These are phyloP conservation scores for Myzus persicae DNA, from an alignment of 1,140 invertebrate species.

Conservation along the genomic window DNA sequence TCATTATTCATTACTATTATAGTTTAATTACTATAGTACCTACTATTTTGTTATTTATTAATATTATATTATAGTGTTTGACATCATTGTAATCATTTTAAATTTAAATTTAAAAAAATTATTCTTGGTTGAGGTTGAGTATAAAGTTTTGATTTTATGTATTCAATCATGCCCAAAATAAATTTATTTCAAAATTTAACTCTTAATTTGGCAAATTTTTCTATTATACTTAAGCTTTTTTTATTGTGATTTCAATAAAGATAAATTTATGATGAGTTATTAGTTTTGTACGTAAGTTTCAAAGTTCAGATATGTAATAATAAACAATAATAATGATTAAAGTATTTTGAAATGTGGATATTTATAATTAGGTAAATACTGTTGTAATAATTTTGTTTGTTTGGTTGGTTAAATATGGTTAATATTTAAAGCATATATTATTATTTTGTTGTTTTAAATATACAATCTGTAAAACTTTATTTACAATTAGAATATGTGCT, in stretches of 20 bases:
- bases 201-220: neutral
- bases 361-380: neutral
- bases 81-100: neutral
- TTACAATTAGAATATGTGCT: no score
- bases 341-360: neutral
- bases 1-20: neutral
- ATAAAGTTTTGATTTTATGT: neutral
- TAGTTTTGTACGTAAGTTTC: neutral
- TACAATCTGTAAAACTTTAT: no score
- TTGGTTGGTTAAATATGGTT: neutral
- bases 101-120: neutral
- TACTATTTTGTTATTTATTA: neutral
- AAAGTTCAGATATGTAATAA: neutral
- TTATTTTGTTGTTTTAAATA: no score
- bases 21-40: neutral
- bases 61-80: neutral
- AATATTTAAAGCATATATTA: no score
- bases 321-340: neutral
- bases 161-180: neutral
- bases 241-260: neutral
- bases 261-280: neutral
- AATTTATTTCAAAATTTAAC: neutral
- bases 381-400: neutral
- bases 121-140: neutral
- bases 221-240: neutral